Evolutionary conservation across 1,140 invertebrate genomes (phyloP), one percentile per base, ranked within the genome.

Genomic region (Epicauta chinensis): DNA sequence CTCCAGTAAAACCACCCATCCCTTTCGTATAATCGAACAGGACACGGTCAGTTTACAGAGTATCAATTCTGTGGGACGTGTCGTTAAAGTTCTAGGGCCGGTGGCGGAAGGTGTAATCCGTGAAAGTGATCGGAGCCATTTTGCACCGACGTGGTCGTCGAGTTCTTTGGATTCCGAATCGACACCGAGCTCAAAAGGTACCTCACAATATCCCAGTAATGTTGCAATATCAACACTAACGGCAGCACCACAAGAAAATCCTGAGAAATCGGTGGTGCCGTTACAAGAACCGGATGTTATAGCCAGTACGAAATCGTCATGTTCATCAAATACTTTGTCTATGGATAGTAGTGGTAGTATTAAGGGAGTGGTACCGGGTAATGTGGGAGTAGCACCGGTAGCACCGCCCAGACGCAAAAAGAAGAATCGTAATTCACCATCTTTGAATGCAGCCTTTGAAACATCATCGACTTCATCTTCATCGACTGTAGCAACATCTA

Each of bases 261-360:
- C 3, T 16, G 46, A 49, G 14, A 49, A 39, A 39, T 32, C 44
- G 10, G 54, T 37, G 53, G 55, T 60, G 46, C 51, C 63, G 10
- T 48, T 85, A 63, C 84, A 87, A 71, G 91, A 95, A 70, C 92
- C 92, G 16, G 93, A 97, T 74, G 87, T 97, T 58, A 91, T 97
- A 52, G 89, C 90, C 40, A 95, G 92, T 72, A 93, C 92, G 47
- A 95, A 95, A 74, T 80, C 79, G 2, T 65, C 64, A 16, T 56
- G n/a, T 54, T 35, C 47, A 12, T 47, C 54, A 30, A 34, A 34
- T 34, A 34, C 23, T 7, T 3, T 23, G 4, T 23, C 23, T n/a
- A n/a, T n/a, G n/a, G n/a, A n/a, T n/a, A n/a, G n/a, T n/a, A n/a
- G n/a, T n/a, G n/a, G n/a, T n/a, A n/a, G n/a, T n/a, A n/a, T n/a